Percentiles rank a stretch among this genome's conserved stretches.
phyloP scores from a whole-genome alignment of 2,888 invertebrate species.

The Callimorpha dominula region DNA sequence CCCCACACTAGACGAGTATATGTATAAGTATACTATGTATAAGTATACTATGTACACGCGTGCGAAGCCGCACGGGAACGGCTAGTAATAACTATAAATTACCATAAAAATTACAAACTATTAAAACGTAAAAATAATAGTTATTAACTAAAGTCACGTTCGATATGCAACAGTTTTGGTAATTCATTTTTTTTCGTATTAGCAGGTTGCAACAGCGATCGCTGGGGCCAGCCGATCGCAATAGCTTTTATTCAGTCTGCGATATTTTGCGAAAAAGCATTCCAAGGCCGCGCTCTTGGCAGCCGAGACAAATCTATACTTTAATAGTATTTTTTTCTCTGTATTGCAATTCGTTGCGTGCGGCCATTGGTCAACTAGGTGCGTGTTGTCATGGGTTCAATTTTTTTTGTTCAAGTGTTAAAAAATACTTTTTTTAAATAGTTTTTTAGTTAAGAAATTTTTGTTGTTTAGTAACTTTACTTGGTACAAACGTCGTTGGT shows the following conservation, averaged over 20 bases:
- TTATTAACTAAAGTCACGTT: conserved; percentile 64
- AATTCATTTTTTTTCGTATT: conserved; percentile 60
- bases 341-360: conserved; percentile 73
- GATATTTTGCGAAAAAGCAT: conserved; percentile 72
- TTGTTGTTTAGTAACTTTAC: neutral
- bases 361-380: conserved; percentile 65
- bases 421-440: conserved; percentile 6
- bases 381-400: conserved; percentile 63
- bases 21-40: too few species aligned
- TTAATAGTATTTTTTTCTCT: conserved; percentile 68
- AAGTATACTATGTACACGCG: neutral
- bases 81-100: neutral
- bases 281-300: conserved; percentile 75
- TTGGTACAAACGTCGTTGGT: neutral
- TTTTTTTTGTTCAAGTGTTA: conserved; percentile 33
- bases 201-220: conserved; percentile 51
- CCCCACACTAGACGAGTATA: too few species aligned
- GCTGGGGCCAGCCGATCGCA: conserved; percentile 73
- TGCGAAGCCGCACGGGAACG: neutral
- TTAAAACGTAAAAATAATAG: conserved; percentile 37
- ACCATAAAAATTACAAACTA: conserved; percentile 37
- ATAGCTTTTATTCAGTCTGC: conserved; percentile 61
- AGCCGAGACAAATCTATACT: conserved; percentile 81
- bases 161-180: conserved; percentile 64
- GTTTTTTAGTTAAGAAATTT: conserved; percentile 1